Evolutionary conservation across 2,797 vertebrate genomes (phyloP).

Genomic region (Paramormyrops hopkinsi): DNA sequence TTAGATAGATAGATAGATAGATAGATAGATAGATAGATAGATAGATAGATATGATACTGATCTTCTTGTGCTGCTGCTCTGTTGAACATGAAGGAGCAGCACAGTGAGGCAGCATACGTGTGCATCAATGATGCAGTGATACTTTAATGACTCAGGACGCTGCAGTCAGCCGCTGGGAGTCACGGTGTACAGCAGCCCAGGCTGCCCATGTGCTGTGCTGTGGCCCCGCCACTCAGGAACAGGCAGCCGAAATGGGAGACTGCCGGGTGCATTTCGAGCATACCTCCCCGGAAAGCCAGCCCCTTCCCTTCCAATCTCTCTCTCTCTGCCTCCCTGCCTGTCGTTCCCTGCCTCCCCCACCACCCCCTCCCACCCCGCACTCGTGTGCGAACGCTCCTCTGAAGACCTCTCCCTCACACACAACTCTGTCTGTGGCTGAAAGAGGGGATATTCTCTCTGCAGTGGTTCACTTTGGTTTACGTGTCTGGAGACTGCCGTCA

Average conservation of each 20-base stretch:
- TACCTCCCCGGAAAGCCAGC: slow-evolving; percentile 37
- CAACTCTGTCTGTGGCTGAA: slow-evolving; percentile 31
- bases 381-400: background rate
- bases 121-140: background rate
- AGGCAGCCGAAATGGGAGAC: slow-evolving; percentile 42
- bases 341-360: background rate
- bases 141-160: background rate
- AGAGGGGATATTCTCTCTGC: slow-evolving; percentile 43
- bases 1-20: background rate
- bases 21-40: background rate
- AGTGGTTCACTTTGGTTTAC: background rate
- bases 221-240: slow-evolving; percentile 41
- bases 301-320: slow-evolving; percentile 25
- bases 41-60: background rate
- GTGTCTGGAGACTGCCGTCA: background rate
- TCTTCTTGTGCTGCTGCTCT: background rate
- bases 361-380: background rate
- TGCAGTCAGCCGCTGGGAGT: background rate
- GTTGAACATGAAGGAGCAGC: background rate
- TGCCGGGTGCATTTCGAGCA: slow-evolving; percentile 48
- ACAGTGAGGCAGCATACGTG: background rate
- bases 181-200: slow-evolving; percentile 20
- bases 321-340: background rate
- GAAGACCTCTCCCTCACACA: slow-evolving; percentile 23
- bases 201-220: background rate